Percentiles rank a stretch among this genome's conserved stretches.
Conservation (phyloP, 2,888 invertebrate species). For the Pheosia tremula region DNA sequence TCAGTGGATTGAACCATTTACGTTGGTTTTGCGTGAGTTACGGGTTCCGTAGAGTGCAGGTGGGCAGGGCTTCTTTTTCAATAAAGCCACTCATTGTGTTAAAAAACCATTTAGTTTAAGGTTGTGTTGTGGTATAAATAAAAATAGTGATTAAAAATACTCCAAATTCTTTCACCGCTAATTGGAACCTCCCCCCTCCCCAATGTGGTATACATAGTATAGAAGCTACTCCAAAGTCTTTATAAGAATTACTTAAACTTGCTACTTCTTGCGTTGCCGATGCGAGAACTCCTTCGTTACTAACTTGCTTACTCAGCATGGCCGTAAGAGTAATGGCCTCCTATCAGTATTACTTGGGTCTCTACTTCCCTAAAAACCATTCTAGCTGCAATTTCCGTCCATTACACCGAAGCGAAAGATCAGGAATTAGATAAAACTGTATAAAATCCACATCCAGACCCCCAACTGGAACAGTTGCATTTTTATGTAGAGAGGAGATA, state of each 20-base stretch:
- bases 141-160: not conserved
- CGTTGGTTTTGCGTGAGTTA: conserved; percentile 29
- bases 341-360: not conserved
- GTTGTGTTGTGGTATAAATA: not conserved
- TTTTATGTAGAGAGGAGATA: conserved; percentile 20
- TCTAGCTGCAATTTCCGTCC: conserved; percentile 11
- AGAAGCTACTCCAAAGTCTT: too few relatives aligned
- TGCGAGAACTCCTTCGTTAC: not conserved
- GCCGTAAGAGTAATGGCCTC: too few relatives aligned
- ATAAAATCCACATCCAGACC: conserved; percentile 18
- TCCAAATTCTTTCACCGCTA: not conserved
- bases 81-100: conserved; percentile 6
- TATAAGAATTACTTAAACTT: too few relatives aligned
- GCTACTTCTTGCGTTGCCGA: too few relatives aligned
- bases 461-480: conserved; percentile 14
- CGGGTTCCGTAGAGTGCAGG: conserved; percentile 12
- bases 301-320: not conserved
- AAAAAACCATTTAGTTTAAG: not conserved
- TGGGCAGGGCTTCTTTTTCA: conserved; percentile 2
- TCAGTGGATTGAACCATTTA: conserved; percentile 24
- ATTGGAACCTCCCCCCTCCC: too few relatives aligned
- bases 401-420: conserved; percentile 25
- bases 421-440: conserved; percentile 23
- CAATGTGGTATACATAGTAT: too few relatives aligned
- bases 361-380: not conserved